Conservation (phyloP, 2,888 invertebrate genomes). For the Heliconius ethilla region DNA sequence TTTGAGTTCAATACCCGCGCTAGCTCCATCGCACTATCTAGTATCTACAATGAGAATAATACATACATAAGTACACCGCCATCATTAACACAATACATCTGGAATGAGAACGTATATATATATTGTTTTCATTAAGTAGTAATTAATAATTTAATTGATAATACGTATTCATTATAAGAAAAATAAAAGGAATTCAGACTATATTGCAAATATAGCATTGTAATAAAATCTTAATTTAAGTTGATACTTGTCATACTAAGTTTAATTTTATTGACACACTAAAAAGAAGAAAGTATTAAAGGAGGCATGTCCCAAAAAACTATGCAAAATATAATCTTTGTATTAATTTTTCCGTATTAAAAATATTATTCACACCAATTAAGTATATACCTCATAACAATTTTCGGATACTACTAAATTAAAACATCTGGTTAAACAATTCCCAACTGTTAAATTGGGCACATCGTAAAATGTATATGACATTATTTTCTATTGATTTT, state of each 20-base stretch:
- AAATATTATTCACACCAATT: background rate
- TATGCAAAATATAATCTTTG: background rate
- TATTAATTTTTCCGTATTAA: background rate
- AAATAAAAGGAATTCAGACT: background rate
- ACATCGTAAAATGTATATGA: conserved; percentile 26
- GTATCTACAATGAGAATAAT: conserved; percentile 65
- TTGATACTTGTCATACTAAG: background rate
- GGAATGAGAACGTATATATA: background rate
- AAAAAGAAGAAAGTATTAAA: background rate
- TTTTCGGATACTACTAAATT: background rate
- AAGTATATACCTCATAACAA: background rate
- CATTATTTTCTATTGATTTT: conserved; percentile 24
- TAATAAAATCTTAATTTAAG: background rate
- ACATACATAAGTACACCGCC: conserved; percentile 49
- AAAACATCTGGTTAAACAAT: conserved; percentile 37
- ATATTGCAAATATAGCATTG: background rate
- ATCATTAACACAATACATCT: background rate
- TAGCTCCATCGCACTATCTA: conserved; percentile 60
- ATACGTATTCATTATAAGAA: background rate
- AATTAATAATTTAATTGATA: background rate
- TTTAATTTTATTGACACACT: background rate
- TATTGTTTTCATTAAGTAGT: conserved; percentile 5
- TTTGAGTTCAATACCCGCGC: conserved; percentile 76
- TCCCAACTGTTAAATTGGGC: conserved; percentile 40
- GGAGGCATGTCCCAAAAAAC: background rate